A percentile compares a stretch with the other conserved stretches of the same genome.
Conservation (phyloP, 2,888 invertebrate species). For the Aelia acuminata region DNA sequence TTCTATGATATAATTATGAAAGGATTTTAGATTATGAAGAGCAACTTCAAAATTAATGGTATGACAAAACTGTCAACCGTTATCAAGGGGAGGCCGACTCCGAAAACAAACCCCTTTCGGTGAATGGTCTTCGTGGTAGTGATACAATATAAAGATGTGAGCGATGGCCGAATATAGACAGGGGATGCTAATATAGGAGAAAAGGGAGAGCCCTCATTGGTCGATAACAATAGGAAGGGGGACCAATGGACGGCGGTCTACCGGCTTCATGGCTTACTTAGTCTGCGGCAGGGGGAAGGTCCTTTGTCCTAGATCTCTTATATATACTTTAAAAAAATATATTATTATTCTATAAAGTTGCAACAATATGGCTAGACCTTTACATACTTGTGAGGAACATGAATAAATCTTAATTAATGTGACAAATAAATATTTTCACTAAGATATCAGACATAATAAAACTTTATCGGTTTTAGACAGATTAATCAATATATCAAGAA, state of each 20-base stretch:
- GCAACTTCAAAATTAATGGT: background rate
- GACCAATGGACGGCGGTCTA: background rate
- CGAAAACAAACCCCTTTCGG: background rate
- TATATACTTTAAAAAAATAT: no score
- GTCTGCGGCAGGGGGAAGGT: background rate
- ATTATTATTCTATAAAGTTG: no score
- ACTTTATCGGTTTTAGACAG: no score
- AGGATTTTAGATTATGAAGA: background rate
- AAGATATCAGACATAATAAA: no score
- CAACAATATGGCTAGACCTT: no score
- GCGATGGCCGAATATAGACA: conserved; percentile 5
- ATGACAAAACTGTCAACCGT: background rate
- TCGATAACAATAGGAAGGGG: background rate
- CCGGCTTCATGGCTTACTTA: conserved; percentile 18
- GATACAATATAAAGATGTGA: background rate
- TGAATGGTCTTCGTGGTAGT: background rate
- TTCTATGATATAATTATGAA: no score
- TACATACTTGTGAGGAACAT: no score
- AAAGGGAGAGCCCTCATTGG: background rate
- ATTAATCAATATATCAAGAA: no score
- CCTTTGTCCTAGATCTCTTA: no score
- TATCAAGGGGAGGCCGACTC: background rate
- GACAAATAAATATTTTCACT: no score
- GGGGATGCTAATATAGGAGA: conserved; percentile 19
- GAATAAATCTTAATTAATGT: no score